Evolutionary conservation across 1,140 invertebrate species (phyloP).

Genomic region (Delia radicum): DNA sequence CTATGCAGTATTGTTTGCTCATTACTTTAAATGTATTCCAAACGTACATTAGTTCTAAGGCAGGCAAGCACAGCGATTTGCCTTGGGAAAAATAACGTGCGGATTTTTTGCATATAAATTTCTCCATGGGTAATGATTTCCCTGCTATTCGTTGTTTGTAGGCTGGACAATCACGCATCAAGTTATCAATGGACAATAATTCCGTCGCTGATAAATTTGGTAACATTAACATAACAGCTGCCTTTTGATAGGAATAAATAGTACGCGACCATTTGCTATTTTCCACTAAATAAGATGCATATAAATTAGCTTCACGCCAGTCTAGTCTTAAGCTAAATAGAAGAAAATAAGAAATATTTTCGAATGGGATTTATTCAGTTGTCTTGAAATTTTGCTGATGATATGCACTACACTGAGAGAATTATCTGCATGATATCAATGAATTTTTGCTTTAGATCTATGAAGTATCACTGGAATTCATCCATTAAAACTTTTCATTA

Average conservation of each 20-base stretch:
- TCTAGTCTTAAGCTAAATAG: slow-evolving; percentile 61
- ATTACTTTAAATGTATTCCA: slow-evolving; percentile 93
- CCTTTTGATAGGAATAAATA: slow-evolving; percentile 88
- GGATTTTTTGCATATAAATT: slow-evolving; percentile 86
- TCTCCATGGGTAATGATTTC: slow-evolving; percentile 95
- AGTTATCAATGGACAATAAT: neutral
- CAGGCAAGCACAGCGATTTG: slow-evolving; percentile 74
- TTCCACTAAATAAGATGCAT: slow-evolving; percentile 70
- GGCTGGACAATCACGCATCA: slow-evolving; percentile 73
- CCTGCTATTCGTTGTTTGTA: slow-evolving; percentile 90
- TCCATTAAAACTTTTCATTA: too few relatives aligned
- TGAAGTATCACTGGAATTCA: too few relatives aligned
- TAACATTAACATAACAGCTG: slow-evolving; percentile 70
- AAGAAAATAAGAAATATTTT: too few relatives aligned
- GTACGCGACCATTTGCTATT: slow-evolving; percentile 90
- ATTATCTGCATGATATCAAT: too few relatives aligned
- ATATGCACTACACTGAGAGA: too few relatives aligned
- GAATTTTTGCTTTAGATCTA: too few relatives aligned
- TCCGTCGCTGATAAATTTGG: slow-evolving; percentile 37
- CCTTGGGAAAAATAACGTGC: slow-evolving; percentile 76
- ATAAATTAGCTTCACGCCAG: slow-evolving; percentile 73
- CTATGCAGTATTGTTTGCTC: slow-evolving; percentile 67
- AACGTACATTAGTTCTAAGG: slow-evolving; percentile 85
- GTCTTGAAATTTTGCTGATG: too few relatives aligned
- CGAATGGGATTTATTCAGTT: too few relatives aligned